phyloP scores from a whole-genome alignment of 53 echinoderm and acorn worm species.

The Hippasteria phrygiana region DNA sequence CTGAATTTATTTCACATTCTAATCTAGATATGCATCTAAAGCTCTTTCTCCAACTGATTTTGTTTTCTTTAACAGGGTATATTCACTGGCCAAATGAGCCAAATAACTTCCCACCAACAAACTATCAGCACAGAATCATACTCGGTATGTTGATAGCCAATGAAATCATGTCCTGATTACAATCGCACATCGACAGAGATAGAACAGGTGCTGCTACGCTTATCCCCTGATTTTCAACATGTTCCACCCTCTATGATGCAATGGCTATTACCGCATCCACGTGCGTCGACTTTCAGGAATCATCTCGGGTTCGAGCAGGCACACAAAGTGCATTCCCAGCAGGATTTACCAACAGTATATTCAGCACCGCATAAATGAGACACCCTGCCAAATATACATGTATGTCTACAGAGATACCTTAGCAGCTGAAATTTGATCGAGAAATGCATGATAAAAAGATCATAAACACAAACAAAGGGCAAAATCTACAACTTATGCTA shows the following conservation, averaged over 20 bases:
- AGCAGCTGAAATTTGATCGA: too few relatives aligned
- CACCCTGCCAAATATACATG: not conserved
- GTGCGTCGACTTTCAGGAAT: not conserved
- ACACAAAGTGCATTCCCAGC: not conserved
- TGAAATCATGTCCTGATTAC: not conserved
- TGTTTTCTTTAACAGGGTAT: too few relatives aligned
- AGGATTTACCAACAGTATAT: not conserved
- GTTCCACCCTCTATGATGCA: not conserved
- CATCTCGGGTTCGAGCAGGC: not conserved
- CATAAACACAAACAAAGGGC: too few relatives aligned
- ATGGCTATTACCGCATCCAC: slow-evolving; percentile 2
- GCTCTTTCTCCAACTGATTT: too few relatives aligned
- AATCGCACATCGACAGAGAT: not conserved
- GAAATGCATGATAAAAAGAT: too few relatives aligned
- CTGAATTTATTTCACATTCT: too few relatives aligned
- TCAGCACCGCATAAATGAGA: not conserved
- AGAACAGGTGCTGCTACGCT: not conserved
- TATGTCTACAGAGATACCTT: not conserved
- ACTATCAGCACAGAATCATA: not conserved
- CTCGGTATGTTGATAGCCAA: not conserved
- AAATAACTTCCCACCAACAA: not conserved
- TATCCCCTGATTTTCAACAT: not conserved
- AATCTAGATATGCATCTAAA: not conserved
- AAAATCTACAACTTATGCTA: too few relatives aligned
- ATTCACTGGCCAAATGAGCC: not conserved